A percentile compares a stretch with the other conserved stretches of the same genome.
Conservation (phyloP, 2,797 vertebrate genomes). For the Taeniopygia guttata region DNA sequence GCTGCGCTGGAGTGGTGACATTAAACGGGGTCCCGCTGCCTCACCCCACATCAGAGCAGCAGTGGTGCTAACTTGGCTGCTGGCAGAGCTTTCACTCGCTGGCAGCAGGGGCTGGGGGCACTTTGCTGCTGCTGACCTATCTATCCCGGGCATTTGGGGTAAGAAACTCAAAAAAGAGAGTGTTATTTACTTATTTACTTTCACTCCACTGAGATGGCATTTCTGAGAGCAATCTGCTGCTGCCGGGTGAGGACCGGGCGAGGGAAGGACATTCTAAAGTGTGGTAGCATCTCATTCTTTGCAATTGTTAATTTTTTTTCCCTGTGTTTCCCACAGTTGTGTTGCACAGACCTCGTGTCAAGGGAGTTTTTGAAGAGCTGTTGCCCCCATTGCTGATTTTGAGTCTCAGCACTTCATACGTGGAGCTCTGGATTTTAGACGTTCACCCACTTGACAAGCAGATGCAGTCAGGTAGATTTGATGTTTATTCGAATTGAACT, state of each 20-base stretch:
- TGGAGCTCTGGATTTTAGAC: not conserved
- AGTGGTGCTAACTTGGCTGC: not conserved
- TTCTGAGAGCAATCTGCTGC: not conserved
- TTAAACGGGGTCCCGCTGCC: not conserved
- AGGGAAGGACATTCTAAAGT: not conserved
- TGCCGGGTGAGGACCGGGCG: not conserved
- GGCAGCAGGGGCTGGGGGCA: not conserved
- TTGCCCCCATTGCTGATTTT: not conserved
- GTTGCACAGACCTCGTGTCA: rapidly evolving
- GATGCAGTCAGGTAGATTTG: slow-evolving; percentile 18
- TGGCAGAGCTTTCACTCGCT: slow-evolving; percentile 16
- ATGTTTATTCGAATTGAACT: slow-evolving; percentile 9
- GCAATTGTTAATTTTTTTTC: rapidly evolving
- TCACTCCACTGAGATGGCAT: not conserved
- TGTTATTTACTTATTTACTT: not conserved
- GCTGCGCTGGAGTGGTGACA: slow-evolving; percentile 25
- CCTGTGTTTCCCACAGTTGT: not conserved
- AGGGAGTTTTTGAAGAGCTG: not conserved
- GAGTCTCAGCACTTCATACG: rapidly evolving
- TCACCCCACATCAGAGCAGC: slow-evolving; percentile 8
- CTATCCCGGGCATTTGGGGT: slow-evolving; percentile 3
- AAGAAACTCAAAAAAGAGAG: not conserved
- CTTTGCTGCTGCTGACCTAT: not conserved
- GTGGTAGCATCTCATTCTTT: not conserved
- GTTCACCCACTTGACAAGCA: not conserved